These are phyloP conservation scores for Cephus rjabovi DNA, from an alignment of 2,888 invertebrate species.

Conservation along the genomic window DNA sequence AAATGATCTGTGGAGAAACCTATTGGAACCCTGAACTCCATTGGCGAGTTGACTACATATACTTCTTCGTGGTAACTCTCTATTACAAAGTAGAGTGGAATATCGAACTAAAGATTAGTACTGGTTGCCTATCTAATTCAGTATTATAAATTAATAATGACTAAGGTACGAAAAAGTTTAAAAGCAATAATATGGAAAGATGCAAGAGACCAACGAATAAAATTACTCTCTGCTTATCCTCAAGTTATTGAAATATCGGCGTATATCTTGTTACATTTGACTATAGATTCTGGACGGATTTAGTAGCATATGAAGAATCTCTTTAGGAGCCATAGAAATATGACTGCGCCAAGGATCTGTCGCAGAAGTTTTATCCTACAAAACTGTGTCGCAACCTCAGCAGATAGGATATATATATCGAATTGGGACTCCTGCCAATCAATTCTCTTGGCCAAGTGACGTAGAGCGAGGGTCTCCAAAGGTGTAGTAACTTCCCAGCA, in stretches of 20 bases:
- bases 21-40: neutral
- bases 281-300: neutral
- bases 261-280: neutral
- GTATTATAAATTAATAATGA: neutral
- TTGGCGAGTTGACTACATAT: neutral
- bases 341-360: neutral
- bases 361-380: neutral
- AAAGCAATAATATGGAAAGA: neutral
- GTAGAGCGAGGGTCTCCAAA: neutral
- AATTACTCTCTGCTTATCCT: neutral
- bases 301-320: neutral
- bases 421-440: neutral
- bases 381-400: neutral
- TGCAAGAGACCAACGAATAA: neutral
- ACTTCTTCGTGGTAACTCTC: neutral
- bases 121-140: neutral
- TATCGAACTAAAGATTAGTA: neutral
- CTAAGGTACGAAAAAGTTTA: neutral
- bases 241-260: neutral
- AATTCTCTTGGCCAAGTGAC: neutral
- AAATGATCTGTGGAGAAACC: neutral
- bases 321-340: neutral
- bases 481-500: neutral
- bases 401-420: neutral
- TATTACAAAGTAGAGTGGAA: neutral